Percentiles rank a stretch among this genome's conserved stretches.
Evolutionary conservation across 1,140 invertebrate species (phyloP).

Genomic region (Hestina assimilis): DNA sequence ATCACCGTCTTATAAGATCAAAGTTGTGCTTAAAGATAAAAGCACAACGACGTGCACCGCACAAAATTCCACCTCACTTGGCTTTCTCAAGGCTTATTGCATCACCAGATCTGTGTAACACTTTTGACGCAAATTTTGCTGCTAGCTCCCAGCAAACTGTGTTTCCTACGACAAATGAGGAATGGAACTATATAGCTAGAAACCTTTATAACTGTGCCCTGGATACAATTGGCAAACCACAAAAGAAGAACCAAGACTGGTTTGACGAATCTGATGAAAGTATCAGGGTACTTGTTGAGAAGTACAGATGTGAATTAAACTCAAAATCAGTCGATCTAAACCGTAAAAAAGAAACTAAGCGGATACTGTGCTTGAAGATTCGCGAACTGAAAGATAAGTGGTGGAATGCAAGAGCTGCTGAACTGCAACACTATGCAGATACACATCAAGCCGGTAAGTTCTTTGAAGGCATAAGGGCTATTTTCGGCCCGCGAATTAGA

Average conservation of each 20-base stretch:
- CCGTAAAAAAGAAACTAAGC: too few species aligned
- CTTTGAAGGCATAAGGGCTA: constrained; percentile 25
- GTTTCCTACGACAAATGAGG: too few species aligned
- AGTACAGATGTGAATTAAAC: constrained; percentile 9
- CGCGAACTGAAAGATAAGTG: constrained; percentile 30
- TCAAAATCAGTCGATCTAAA: too few species aligned
- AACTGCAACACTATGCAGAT: constrained; percentile 28
- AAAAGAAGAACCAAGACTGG: constrained; percentile 25
- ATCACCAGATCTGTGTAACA: too few species aligned
- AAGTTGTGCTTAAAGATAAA: constrained; percentile 22
- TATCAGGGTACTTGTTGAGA: constrained; percentile 16
- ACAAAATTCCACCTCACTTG: constrained; percentile 19
- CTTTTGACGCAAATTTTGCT: too few species aligned
- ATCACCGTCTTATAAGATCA: constrained; percentile 13
- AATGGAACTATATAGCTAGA: constrained; percentile 9
- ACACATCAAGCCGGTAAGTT: constrained; percentile 25
- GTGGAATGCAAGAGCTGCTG: constrained; percentile 18
- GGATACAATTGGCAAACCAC: constrained; percentile 11
- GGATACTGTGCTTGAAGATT: too few species aligned
- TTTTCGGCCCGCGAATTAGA: constrained; percentile 16
- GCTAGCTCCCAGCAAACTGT: too few species aligned
- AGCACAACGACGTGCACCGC: constrained; percentile 11
- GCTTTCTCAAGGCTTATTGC: constrained; percentile 3
- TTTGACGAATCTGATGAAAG: constrained; percentile 20
- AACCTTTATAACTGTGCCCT: constrained; percentile 8